Base-by-base conservation (phyloP, 2,797 vertebrate species). In the Champsocephalus gunnari region DNA sequence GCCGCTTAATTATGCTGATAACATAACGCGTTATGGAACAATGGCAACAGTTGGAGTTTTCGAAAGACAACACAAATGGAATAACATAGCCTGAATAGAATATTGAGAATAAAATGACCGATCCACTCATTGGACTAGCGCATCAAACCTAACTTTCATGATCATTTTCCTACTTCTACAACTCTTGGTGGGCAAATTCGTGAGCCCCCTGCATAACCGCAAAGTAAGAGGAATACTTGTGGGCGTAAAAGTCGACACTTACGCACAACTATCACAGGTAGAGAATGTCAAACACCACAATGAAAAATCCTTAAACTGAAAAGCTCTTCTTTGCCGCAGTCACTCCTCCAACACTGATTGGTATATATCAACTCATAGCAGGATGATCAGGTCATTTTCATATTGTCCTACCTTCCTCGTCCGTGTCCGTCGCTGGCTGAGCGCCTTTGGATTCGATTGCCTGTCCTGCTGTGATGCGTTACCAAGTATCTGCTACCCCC, bases 351-450 rank as follows among this genome's bases (percentile, higher is more conserved):
- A 60, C 45, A 63, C n/a, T 12, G 50, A 5, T 21, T 17, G 48
- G n/a, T 51, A 28, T 48, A 59, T 17, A 53, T 64, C 43, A 68
- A 58, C 74, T 81, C 71, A 60, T 9, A 60, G 54, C 68, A 34
- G 49, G 17, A 51, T 61, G 67, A 72, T 67, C 73, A 24, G 59
- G 50, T 65, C 62, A 73, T 79, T 66, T 56, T 82, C 64, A 75
- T 85, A n/a, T 63, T 56, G 61, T 89, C 93, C 87, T 95, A 96
- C 95, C 95, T 95, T 93, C 93, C 90, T 92, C 85, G 91, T 94
- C 92, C 92, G 90, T 80, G 83, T 93, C 91, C 88, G 90, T 92
- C 86, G 86, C 91, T 84, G 89, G 90, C 84, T 88, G 90, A 78
- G 93, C 88, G 89, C 90, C 89, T 88, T 88, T 83, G 92, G 92